Evolutionary conservation across 2,888 invertebrate genomes (phyloP), one percentile per base, ranked within the genome.

Genomic region (Apotomis betuletana): DNA sequence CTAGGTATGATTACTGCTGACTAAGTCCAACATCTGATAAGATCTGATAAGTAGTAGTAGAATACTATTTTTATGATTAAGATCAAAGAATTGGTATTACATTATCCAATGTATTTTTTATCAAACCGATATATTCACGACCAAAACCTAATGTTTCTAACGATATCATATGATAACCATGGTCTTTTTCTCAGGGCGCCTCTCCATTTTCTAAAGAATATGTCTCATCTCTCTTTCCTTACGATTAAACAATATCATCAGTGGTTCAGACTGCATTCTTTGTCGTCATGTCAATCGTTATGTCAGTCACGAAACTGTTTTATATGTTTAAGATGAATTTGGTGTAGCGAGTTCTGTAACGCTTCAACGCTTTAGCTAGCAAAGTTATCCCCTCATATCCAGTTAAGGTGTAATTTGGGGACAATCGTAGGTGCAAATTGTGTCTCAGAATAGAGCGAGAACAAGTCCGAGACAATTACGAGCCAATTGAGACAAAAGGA

Each of bases 401-500:
- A 85, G 86, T 87, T 86, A 85, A 89, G 90, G 89, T 91, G 90
- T 88, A 90, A 91, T 91, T 91, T 89, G 86, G 85, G 83, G 83
- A 79, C 79, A 81, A 78, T 75, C 77, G 78, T 86, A 87, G 91
- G 91, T 90, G 91, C 87, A 89, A 92, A 91, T 89, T 90, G 90
- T 88, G 84, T 88, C 91, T 88, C 79, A 89, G 90, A 91, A 92
- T 92, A 92, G 92, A 88, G 85, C 83, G n/a, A 78, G 84, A 87
- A 90, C 87, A 85, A 85, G 89, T 85, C 89, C 83, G 81, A 86
- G 84, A 79, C 92, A 91, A 93, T 93, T 93, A 91, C 91, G 77
- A 85, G 80, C 78, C 92, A 93, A 92, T 92, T 92, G 92, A 91
- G 87, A 90, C 91, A 90, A 91, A 90, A 93, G 92, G 92, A 93